Percentiles rank a stretch among this genome's conserved stretches.
Evolutionary conservation across 2,797 vertebrate genomes (phyloP).

Genomic region (Triplophysa bombifrons): DNA sequence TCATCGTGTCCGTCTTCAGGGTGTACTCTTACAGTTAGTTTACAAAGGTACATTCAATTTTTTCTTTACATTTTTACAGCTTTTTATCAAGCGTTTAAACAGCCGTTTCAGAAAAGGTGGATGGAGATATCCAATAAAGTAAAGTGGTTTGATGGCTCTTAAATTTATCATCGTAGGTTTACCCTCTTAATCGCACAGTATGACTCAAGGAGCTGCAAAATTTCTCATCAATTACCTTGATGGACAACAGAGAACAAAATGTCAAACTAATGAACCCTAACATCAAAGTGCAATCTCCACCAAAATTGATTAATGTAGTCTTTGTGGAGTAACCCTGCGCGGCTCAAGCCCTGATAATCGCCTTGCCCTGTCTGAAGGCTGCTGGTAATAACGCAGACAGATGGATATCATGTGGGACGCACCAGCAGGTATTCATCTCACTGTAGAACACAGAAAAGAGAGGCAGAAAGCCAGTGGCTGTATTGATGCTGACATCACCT

Average conservation of each 20-base stretch:
- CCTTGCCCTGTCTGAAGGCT: constrained; percentile 36
- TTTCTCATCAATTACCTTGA: constrained; percentile 49
- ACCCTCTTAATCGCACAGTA: constrained; percentile 38
- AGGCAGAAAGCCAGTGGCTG: constrained; percentile 66
- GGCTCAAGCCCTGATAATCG: constrained; percentile 40
- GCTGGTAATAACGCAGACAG: constrained; percentile 48
- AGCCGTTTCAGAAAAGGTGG: background rate
- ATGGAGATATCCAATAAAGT: constrained; percentile 24
- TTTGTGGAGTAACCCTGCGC: constrained; percentile 39
- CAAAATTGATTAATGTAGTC: constrained; percentile 47
- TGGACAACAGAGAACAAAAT: constrained; percentile 46
- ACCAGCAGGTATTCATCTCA: constrained; percentile 48
- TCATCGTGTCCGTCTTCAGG: too few relatives aligned
- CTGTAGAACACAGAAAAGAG: constrained; percentile 48
- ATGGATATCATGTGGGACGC: constrained; percentile 56
- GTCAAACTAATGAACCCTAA: constrained; percentile 54
- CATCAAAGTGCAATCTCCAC: constrained; percentile 45
- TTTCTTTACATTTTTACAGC: background rate
- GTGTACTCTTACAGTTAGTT: too few relatives aligned
- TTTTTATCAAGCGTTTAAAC: background rate
- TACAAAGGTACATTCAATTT: background rate
- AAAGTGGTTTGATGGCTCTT: constrained; percentile 21
- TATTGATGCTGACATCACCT: constrained; percentile 75
- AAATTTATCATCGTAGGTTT: constrained; percentile 45
- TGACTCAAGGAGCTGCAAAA: constrained; percentile 28